Conservation (phyloP, 2,113 vertebrate species). For the Apteryx mantelli region DNA sequence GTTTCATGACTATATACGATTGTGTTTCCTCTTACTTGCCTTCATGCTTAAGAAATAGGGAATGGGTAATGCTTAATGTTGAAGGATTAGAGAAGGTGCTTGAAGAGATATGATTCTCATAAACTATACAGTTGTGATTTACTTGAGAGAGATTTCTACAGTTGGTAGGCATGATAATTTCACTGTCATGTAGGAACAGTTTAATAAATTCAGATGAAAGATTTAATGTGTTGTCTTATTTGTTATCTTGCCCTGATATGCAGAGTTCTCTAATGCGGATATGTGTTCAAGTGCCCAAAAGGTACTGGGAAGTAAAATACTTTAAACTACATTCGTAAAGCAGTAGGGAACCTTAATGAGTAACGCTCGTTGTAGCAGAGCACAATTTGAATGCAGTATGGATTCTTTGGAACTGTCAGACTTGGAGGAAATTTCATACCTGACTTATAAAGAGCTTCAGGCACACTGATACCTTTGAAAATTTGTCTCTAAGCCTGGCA, state of each 20-base stretch:
- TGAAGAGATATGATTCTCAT: not conserved
- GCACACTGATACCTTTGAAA: not conserved
- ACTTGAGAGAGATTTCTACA: not conserved
- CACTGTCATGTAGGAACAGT: not conserved
- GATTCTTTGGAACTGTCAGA: not conserved
- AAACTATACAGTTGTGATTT: not conserved
- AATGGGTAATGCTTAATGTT: not conserved
- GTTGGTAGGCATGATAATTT: not conserved
- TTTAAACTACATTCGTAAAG: not conserved
- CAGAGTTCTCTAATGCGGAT: not conserved
- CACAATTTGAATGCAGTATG: not conserved
- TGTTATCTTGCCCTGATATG: not conserved
- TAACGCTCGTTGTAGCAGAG: not conserved
- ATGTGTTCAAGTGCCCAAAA: not conserved
- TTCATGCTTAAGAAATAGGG: not conserved
- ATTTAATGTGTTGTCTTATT: not conserved
- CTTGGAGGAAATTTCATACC: not conserved
- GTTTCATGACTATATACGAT: not conserved
- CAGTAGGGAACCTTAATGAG: not conserved
- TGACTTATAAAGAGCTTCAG: not conserved
- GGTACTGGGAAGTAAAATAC: not conserved
- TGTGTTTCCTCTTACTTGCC: not conserved
- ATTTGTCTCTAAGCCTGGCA: not conserved
- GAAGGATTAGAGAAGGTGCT: not conserved
- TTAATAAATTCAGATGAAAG: not conserved